Base-by-base conservation (phyloP, 1,140 invertebrate species). In the Tetragonula clypearis region DNA sequence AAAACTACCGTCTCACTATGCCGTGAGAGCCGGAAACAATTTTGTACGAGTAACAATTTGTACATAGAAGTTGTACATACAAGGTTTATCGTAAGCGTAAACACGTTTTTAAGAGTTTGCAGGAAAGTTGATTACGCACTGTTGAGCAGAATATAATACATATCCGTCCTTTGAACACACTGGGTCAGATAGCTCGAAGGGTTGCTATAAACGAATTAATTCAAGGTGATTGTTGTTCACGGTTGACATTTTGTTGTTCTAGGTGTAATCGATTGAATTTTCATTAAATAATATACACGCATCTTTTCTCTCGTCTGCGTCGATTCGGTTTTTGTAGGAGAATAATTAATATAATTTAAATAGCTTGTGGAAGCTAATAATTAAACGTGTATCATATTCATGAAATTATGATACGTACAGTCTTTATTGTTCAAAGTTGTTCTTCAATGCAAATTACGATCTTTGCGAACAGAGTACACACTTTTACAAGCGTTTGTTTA, bases 141-240 rank as follows among this genome's bases (percentile, higher is more conserved):
- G 62, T 11, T 68, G 35, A 60, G 75, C 58, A 60, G 35, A 65
- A 26, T 30, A 30, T 30, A 30, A 30, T 49, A 78, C 9, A 58
- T 65, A 35, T 21, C 23, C n/a, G 35, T 77, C 58, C 55, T 62
- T 49, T 77, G 66, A 71, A 68, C 30, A 56, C 30, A 19, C 8
- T 56, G 23, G 68, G 19, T 56, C n/a, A 49, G 53, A n/a, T 69
- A 30, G 65, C n/a, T 79, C 79, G 79, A 41, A 69, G 65, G 66
- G 68, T 71, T 80, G 68, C 35, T 72, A 76, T 41, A 58, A 80
- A 80, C 79, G 30, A 80, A 71, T 80, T 80, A 80, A 58, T 80
- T 80, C 68, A 35, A 58, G 79, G 53, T 58, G 79, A 72, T 71
- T 56, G 53, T 58, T 80, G 30, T 80, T 80, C 68, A 72, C 66